Conservation (phyloP, 37 sponge, comb jelly and placozoan species). For the Amphimedon queenslandica region DNA sequence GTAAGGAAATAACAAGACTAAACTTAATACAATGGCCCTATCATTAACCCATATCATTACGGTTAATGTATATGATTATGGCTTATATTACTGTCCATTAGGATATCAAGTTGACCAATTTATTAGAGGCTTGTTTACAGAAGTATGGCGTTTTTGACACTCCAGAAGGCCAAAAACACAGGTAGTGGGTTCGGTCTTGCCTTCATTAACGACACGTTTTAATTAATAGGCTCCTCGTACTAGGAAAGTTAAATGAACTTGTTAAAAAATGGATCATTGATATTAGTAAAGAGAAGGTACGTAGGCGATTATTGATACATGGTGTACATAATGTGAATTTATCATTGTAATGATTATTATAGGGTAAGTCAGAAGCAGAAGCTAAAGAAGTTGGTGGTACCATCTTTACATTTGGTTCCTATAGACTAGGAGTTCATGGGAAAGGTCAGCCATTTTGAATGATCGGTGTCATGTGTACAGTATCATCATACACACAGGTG, state of each 20-base stretch:
- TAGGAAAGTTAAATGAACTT: conserved; percentile 74
- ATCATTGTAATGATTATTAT: conserved; percentile 1
- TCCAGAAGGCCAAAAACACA: conserved; percentile 69
- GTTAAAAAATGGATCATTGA: conserved; percentile 82
- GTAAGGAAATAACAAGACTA: conserved; percentile 11
- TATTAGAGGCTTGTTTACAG: conserved; percentile 57
- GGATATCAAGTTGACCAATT: conserved; percentile 74
- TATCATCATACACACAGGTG: conserved; percentile 49
- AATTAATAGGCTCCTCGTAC: conserved; percentile 68
- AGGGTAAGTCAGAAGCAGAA: conserved; percentile 80
- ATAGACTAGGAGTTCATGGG: conserved; percentile 97
- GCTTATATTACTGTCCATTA: no score
- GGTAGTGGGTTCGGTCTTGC: no score
- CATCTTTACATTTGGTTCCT: conserved; percentile 98
- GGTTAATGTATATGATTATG: no score
- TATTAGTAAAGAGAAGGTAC: conserved; percentile 75
- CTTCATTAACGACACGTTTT: no score
- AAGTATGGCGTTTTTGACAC: conserved; percentile 83
- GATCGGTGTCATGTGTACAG: background rate
- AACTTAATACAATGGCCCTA: no score
- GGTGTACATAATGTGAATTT: conserved; percentile 2
- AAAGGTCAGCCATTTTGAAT: conserved; percentile 48
- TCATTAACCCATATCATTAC: no score
- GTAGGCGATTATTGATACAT: background rate
- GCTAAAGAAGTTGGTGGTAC: conserved; percentile 90